phyloP scores from a whole-genome alignment of 2,888 invertebrate genomes.

The Mythimna albipuncta region DNA sequence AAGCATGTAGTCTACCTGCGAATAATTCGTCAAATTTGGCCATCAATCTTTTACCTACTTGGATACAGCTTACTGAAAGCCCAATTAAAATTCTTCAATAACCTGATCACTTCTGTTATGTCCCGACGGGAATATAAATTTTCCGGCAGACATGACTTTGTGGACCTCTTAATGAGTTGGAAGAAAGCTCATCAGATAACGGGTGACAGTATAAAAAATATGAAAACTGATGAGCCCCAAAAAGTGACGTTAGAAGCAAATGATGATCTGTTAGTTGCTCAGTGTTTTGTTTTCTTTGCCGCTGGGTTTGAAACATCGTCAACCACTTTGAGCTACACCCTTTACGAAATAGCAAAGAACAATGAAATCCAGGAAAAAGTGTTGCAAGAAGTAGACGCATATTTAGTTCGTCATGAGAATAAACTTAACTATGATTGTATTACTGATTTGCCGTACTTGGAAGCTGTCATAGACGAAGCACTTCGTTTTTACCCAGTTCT shows the following conservation, averaged over 20 bases:
- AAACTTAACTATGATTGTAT: slow-evolving; percentile 59
- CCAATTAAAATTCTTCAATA: slow-evolving; percentile 49
- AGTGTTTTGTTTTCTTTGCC: slow-evolving; percentile 60
- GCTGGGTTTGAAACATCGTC: slow-evolving; percentile 65
- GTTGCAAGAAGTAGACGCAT: slow-evolving; percentile 50
- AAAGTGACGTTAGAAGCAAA: slow-evolving; percentile 50
- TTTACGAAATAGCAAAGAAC: slow-evolving; percentile 60
- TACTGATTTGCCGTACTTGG: slow-evolving; percentile 70
- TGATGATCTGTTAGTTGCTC: slow-evolving; percentile 58
- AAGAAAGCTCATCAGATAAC: slow-evolving; percentile 61
- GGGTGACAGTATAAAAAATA: slow-evolving; percentile 66
- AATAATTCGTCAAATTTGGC: slow-evolving; percentile 40
- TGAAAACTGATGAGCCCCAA: slow-evolving; percentile 39
- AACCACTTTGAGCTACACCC: slow-evolving; percentile 47
- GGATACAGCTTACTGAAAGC: slow-evolving; percentile 25
- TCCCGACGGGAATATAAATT: slow-evolving; percentile 49
- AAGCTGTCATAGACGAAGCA: slow-evolving; percentile 71
- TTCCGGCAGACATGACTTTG: slow-evolving; percentile 62
- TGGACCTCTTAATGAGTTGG: slow-evolving; percentile 58
- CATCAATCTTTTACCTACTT: slow-evolving; percentile 41
- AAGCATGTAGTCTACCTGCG: slow-evolving; percentile 6
- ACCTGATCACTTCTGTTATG: slow-evolving; percentile 55
- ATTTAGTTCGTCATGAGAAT: slow-evolving; percentile 49
- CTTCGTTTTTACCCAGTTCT: slow-evolving; percentile 73
- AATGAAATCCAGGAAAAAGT: slow-evolving; percentile 48